Conservation (phyloP, 2,888 invertebrate genomes). For the Apamea crenata region DNA sequence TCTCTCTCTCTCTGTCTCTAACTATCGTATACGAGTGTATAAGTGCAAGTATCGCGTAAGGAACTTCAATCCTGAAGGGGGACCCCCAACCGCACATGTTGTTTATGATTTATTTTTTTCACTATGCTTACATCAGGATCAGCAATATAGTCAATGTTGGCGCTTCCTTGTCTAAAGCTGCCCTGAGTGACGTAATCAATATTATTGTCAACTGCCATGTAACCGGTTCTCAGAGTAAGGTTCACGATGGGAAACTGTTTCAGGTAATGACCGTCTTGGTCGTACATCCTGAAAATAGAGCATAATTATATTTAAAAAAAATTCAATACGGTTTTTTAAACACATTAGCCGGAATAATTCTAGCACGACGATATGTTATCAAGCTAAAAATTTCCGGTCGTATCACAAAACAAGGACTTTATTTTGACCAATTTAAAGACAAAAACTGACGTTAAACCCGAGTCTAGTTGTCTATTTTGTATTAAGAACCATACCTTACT, state of each 20-base stretch:
- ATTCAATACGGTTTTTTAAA: not conserved
- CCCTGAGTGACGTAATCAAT: conserved; percentile 80
- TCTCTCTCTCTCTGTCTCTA: no score
- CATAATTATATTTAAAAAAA: not conserved
- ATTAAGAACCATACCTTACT: not conserved
- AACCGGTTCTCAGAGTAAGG: conserved; percentile 77
- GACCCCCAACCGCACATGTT: no score
- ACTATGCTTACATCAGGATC: conserved; percentile 80
- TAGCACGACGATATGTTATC: not conserved
- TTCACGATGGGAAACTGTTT: conserved; percentile 76
- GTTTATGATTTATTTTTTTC: not conserved
- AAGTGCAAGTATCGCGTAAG: no score
- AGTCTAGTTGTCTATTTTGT: not conserved
- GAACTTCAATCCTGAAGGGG: no score
- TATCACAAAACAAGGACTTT: not conserved
- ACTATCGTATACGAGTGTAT: no score
- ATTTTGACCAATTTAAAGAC: not conserved
- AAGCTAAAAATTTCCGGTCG: not conserved
- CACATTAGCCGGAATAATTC: not conserved
- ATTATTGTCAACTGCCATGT: conserved; percentile 75
- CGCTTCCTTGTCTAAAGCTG: conserved; percentile 78
- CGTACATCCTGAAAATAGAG: conserved; percentile 73
- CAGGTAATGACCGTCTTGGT: conserved; percentile 71
- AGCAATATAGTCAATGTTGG: conserved; percentile 76
- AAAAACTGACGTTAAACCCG: not conserved